Percentiles rank a stretch among this genome's conserved stretches.
Evolutionary conservation across 2,797 vertebrate species (phyloP).

Genomic region (Catamblyrhynchus diadema): DNA sequence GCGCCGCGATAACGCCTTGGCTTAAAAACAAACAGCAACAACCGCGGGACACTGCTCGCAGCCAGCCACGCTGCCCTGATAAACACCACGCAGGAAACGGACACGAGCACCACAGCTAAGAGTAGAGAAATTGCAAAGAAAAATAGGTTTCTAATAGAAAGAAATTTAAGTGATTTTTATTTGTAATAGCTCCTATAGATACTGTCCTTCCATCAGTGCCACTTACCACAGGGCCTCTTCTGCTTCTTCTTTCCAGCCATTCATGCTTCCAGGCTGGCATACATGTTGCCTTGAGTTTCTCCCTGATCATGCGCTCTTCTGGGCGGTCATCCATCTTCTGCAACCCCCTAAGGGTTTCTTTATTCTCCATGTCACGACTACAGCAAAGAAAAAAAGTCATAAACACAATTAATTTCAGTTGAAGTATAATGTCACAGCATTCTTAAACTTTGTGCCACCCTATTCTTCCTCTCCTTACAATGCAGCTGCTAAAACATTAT

Average conservation of each 20-base stretch:
- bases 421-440: not conserved
- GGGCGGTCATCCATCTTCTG: conserved; percentile 92
- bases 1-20: not conserved
- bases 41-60: fast-evolving
- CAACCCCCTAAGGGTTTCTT: conserved; percentile 85
- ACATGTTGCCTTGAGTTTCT: conserved; percentile 89
- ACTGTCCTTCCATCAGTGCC: not conserved
- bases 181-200: not conserved
- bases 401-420: not conserved
- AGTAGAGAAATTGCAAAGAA: too few species aligned
- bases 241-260: conserved; percentile 86
- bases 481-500: not conserved
- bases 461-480: not conserved
- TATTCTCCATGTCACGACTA: conserved; percentile 87
- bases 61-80: not conserved
- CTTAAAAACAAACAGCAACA: not conserved
- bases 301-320: conserved; percentile 89
- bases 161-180: not conserved
- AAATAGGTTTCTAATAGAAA: not conserved
- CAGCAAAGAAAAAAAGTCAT: conserved; percentile 29
- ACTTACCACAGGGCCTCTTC: conserved; percentile 87
- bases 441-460: not conserved
- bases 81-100: not conserved
- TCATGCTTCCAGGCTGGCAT: conserved; percentile 93
- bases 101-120: fast-evolving